These are phyloP conservation scores for Alcedo quadribrachys DNA, from an alignment of 2,797 vertebrate species.

Conservation along the genomic window DNA sequence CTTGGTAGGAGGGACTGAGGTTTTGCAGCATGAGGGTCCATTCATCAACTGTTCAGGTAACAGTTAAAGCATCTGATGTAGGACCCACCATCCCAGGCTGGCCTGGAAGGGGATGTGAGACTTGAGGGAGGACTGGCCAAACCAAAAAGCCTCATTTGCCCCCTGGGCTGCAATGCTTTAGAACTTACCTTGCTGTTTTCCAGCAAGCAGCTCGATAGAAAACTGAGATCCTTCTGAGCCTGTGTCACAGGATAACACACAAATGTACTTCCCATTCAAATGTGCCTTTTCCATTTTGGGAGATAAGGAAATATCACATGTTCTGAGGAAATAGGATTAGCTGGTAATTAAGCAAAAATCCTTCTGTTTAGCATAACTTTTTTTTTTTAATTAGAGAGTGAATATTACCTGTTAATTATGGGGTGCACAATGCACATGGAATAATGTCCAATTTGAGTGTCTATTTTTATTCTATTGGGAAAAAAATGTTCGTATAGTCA, in stretches of 20 bases:
- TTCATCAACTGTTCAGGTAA: fast-evolving
- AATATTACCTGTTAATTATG: constrained; percentile 15
- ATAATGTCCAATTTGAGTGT: background rate
- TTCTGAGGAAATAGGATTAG: constrained; percentile 45
- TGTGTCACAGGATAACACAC: background rate
- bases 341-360: constrained; percentile 40
- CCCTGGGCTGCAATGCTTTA: too few relatives aligned
- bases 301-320: constrained; percentile 32
- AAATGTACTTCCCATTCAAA: background rate
- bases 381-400: background rate
- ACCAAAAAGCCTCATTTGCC: background rate
- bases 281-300: background rate
- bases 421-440: background rate
- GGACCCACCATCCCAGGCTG: background rate
- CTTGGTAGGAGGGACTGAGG: background rate
- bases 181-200: background rate
- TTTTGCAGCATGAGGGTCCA: fast-evolving
- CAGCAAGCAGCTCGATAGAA: background rate
- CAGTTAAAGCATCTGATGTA: fast-evolving
- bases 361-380: constrained; percentile 7
- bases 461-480: background rate
- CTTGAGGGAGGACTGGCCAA: background rate
- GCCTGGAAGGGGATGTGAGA: background rate
- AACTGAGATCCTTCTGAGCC: fast-evolving
- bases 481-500: background rate